phyloP scores from a whole-genome alignment of 2,113 vertebrate species.

The Perca schrenkii region DNA sequence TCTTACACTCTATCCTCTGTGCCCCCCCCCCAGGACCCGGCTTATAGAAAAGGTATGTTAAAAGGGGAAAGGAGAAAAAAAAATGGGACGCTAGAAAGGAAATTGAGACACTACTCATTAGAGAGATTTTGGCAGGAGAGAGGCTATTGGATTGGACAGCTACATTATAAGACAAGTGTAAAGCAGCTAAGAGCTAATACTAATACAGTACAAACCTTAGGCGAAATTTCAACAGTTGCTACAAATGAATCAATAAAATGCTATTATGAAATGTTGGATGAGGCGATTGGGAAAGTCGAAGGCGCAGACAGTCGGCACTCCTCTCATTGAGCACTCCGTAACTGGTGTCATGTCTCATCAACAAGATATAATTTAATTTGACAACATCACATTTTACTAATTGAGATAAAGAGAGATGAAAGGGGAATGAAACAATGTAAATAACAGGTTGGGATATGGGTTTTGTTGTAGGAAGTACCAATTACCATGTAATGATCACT shows the following conservation, averaged over 20 bases:
- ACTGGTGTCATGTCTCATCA: conserved; percentile 56
- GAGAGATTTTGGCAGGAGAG: conserved; percentile 7
- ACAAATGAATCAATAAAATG: conserved; percentile 49
- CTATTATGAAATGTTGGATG: conserved; percentile 25
- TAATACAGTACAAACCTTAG: conserved; percentile 41
- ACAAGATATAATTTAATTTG: conserved; percentile 51
- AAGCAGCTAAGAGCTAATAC: conserved; percentile 8
- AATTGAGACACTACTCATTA: conserved; percentile 13
- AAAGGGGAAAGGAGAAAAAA: conserved; percentile 26
- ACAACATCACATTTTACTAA: conserved; percentile 55
- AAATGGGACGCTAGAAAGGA: conserved; percentile 3
- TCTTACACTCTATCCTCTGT: conserved; percentile 18
- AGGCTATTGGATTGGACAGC: conserved; percentile 15
- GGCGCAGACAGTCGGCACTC: conserved; percentile 24
- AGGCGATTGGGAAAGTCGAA: conserved; percentile 24
- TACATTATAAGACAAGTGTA: conserved; percentile 18
- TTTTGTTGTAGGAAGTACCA: conserved; percentile 33
- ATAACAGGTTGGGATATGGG: conserved; percentile 32
- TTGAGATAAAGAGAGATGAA: conserved; percentile 54
- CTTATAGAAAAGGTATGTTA: conserved; percentile 46
- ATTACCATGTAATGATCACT: conserved; percentile 35
- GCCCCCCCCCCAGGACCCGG: conserved; percentile 18
- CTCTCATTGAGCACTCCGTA: conserved; percentile 39
- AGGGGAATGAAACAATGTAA: conserved; percentile 28
- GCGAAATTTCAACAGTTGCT: not conserved